These are phyloP conservation scores for Clarias magur DNA, from an alignment of 2,113 vertebrate genomes.

Conservation along the genomic window DNA sequence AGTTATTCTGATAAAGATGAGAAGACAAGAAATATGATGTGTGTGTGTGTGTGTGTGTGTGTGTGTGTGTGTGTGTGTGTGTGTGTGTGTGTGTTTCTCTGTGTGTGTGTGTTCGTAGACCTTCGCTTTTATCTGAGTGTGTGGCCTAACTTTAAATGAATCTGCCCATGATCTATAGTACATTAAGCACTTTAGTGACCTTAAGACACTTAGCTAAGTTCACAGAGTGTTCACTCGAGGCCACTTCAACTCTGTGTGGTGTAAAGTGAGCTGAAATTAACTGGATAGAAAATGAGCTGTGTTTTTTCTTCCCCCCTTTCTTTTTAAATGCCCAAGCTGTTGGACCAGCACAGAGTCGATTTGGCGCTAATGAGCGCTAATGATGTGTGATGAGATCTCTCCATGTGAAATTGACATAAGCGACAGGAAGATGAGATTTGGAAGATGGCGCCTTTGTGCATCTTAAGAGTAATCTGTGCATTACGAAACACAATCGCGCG, in stretches of 20 bases:
- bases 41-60: neutral
- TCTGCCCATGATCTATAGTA: neutral
- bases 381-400: constrained; percentile 34
- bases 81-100: constrained; percentile 1
- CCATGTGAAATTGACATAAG: constrained; percentile 15
- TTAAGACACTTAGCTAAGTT: neutral
- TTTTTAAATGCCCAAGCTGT: neutral
- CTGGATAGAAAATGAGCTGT: neutral
- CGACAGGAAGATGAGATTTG: constrained; percentile 2
- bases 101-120: constrained; percentile 5
- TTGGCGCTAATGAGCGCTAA: neutral
- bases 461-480: neutral
- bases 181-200: neutral
- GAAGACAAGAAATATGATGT: no score
- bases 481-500: neutral
- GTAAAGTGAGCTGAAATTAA: neutral
- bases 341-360: neutral
- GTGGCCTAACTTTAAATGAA: constrained; percentile 11
- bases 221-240: neutral
- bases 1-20: neutral
- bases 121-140: constrained; percentile 41
- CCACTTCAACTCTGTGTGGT: neutral
- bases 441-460: neutral
- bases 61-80: neutral
- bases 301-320: no score